Evolutionary conservation across 2,797 vertebrate species (phyloP), one percentile per base, ranked within the genome.

Genomic region (Diplodus puntazzo): DNA sequence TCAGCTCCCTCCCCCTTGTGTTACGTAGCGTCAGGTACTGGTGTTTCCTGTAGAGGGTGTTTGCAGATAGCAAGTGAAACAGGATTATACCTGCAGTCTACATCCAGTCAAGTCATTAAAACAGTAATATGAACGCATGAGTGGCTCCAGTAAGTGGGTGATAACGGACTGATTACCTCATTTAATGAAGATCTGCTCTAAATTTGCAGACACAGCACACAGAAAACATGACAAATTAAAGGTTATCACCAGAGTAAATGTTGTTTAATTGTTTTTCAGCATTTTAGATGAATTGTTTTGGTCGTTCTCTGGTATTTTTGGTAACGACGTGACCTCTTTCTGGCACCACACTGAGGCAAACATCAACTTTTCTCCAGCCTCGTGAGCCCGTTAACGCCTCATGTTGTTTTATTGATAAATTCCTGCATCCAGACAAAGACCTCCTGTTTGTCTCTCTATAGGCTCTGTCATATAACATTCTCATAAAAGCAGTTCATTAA

Each of bases 401-500:
- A 46, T 55, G 60, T 30, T 71, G 70, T 69, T 87, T 86, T 79
- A 62, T 65, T 66, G 66, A 62, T 79, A 23, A 77, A 82, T 79
- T 76, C 74, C 62, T 80, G 12, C 14, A 6, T 64, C 27, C 27
- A 73, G 34, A 69, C 72, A 77, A 76, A 84, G 21, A 18, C 27
- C 27, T 23, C 20, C 13, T 55, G 58, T 61, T 69, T 78, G 50
- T 50, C 53, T 66, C 63, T 75, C 65, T 69, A 6, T 65, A 17
- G 54, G 67, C 62, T 25, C 3, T 16, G 27, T 80, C 59, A 60
- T 77, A 77, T 79, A 71, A 77, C 81, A 68, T 50, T 70, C 89
- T 77, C 84, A 66, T 87, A 73, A 88, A 88, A 62, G 3, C 63
- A 69, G 30, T 83, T 85, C 63, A 86, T 83, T 88, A 86, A 83